A percentile compares a stretch with the other conserved stretches of the same genome.
phyloP scores from a whole-genome alignment of 2,113 vertebrate species.

The Ictalurus punctatus region DNA sequence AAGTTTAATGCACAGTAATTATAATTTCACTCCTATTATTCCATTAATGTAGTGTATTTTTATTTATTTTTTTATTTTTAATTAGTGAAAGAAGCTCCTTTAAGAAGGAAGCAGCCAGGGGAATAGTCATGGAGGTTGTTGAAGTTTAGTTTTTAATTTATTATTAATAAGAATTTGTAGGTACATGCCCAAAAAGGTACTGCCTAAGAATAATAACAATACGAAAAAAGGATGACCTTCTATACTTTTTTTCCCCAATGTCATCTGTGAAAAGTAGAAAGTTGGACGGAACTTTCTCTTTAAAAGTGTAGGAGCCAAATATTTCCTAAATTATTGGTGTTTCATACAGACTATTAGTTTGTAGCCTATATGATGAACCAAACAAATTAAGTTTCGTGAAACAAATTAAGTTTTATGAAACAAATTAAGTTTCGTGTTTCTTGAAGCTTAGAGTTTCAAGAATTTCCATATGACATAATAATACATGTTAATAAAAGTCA shows the following conservation, averaged over 20 bases:
- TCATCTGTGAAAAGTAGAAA: neutral
- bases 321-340: neutral
- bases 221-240: neutral
- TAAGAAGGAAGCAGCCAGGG: neutral
- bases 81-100: neutral
- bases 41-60: neutral
- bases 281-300: neutral
- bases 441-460: neutral
- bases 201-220: neutral
- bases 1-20: neutral
- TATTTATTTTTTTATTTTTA: neutral
- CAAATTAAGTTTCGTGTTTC: neutral
- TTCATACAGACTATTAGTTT: neutral
- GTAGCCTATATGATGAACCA: neutral
- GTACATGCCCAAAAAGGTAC: neutral
- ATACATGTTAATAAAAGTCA: neutral
- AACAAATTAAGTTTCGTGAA: neutral
- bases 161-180: neutral
- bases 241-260: neutral
- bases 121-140: neutral
- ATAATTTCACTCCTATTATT: neutral
- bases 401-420: neutral
- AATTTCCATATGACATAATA: neutral
- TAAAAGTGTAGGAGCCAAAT: neutral
- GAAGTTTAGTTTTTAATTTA: neutral